Conservation (phyloP, 2,113 vertebrate species). For the Eupsittula cactorum region DNA sequence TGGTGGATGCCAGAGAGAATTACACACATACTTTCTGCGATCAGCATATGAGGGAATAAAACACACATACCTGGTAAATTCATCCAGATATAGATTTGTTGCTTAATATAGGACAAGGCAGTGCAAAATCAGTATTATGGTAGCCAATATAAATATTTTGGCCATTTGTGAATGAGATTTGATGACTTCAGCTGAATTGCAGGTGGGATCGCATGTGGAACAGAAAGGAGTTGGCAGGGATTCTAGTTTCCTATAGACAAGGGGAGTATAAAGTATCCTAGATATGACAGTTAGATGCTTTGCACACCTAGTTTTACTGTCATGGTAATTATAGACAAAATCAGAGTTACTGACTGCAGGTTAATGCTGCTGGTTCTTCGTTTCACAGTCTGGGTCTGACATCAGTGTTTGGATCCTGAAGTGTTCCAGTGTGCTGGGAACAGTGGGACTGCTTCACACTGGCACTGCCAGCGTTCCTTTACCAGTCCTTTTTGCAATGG, state of each 20-base stretch:
- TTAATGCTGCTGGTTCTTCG: not conserved
- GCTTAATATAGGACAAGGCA: not conserved
- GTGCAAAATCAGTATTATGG: not conserved
- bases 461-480: not conserved
- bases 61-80: not conserved
- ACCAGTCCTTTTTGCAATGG: not conserved
- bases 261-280: not conserved
- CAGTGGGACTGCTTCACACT: rapidly evolving
- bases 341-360: not conserved
- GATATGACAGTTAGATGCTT: not conserved
- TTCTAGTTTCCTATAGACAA: not conserved
- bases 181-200: not conserved
- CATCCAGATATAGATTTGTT: not conserved
- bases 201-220: not conserved
- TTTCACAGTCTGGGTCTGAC: not conserved
- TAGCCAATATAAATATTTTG: not conserved
- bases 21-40: not conserved
- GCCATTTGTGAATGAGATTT: not conserved
- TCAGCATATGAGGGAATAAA: not conserved
- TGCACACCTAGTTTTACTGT: not conserved
- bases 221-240: not conserved
- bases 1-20: not conserved
- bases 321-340: not conserved
- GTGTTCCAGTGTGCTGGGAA: not conserved
- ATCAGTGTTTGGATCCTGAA: not conserved